A percentile compares a stretch with the other conserved stretches of the same genome.
phyloP scores from a whole-genome alignment of 2,113 vertebrate genomes.

The Pluvianellus socialis region DNA sequence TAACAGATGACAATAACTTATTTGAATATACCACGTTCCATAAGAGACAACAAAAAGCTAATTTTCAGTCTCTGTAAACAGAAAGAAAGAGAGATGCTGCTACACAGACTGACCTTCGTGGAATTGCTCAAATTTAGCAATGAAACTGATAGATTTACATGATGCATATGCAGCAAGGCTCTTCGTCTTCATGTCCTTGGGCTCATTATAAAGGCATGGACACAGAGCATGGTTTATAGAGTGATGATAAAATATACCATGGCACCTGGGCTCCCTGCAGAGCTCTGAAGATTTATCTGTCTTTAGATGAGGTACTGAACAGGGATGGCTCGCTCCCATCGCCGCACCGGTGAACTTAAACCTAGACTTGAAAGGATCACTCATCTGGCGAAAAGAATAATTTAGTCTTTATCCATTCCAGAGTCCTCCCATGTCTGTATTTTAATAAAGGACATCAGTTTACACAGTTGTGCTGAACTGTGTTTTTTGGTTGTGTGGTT shows the following conservation, averaged over 20 bases:
- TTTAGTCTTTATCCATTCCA: slow-evolving; percentile 32
- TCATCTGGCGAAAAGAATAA: slow-evolving; percentile 51
- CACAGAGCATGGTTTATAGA: slow-evolving; percentile 62
- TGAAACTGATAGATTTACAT: slow-evolving; percentile 68
- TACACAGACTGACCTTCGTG: slow-evolving; percentile 30
- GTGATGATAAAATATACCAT: slow-evolving; percentile 69
- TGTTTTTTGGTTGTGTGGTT: slow-evolving; percentile 31
- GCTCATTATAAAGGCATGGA: slow-evolving; percentile 71
- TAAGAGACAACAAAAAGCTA: neutral
- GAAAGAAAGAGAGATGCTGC: neutral
- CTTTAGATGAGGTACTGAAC: slow-evolving; percentile 55
- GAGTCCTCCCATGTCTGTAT: neutral
- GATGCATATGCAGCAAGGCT: slow-evolving; percentile 56
- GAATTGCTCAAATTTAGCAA: slow-evolving; percentile 65
- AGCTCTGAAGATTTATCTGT: slow-evolving; percentile 69
- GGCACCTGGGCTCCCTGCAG: slow-evolving; percentile 65
- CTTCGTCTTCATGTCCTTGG: slow-evolving; percentile 59
- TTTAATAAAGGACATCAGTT: slow-evolving; percentile 64
- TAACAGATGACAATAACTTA: neutral
- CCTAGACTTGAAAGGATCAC: slow-evolving; percentile 60
- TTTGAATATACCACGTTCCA: neutral
- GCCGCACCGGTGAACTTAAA: slow-evolving; percentile 27
- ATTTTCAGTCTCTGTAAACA: slow-evolving; percentile 27
- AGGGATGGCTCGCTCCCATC: neutral
- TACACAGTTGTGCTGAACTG: slow-evolving; percentile 45